These are phyloP conservation scores for Tortricodes alternella DNA, from an alignment of 2,888 invertebrate genomes.

Conservation along the genomic window DNA sequence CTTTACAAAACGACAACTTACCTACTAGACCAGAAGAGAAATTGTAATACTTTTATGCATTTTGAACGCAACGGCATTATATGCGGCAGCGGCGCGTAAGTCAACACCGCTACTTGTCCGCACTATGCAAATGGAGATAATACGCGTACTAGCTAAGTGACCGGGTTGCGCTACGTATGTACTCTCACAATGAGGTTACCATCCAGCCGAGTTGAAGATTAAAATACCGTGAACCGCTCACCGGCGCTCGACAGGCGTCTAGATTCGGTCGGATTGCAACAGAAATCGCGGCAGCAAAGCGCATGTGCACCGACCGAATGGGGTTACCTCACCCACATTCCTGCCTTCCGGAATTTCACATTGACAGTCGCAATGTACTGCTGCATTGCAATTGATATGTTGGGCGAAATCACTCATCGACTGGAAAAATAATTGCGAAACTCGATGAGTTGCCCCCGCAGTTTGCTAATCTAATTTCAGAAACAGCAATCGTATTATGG, in stretches of 20 bases:
- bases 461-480: slow-evolving; percentile 1
- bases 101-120: slow-evolving; percentile 74
- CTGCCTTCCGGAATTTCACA: slow-evolving; percentile 76
- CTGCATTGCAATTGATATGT: slow-evolving; percentile 57
- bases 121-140: slow-evolving; percentile 78
- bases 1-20: slow-evolving; percentile 13
- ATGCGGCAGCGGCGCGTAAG: slow-evolving; percentile 60
- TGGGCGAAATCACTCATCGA: slow-evolving; percentile 35
- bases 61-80: slow-evolving; percentile 55
- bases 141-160: slow-evolving; percentile 73
- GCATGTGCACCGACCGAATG: slow-evolving; percentile 74
- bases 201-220: slow-evolving; percentile 62
- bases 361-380: slow-evolving; percentile 63
- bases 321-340: slow-evolving; percentile 78
- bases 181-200: slow-evolving; percentile 69
- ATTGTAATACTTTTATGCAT: slow-evolving; percentile 51
- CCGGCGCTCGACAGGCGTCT: slow-evolving; percentile 49
- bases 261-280: slow-evolving; percentile 62
- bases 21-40: slow-evolving; percentile 39
- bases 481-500: neutral
- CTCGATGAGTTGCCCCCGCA: neutral
- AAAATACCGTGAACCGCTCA: slow-evolving; percentile 53
- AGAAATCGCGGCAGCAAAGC: slow-evolving; percentile 68
- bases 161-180: slow-evolving; percentile 68
- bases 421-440: slow-evolving; percentile 4